These are phyloP conservation scores for Spicauda simplicius DNA, from an alignment of 2,888 invertebrate species.

Conservation along the genomic window DNA sequence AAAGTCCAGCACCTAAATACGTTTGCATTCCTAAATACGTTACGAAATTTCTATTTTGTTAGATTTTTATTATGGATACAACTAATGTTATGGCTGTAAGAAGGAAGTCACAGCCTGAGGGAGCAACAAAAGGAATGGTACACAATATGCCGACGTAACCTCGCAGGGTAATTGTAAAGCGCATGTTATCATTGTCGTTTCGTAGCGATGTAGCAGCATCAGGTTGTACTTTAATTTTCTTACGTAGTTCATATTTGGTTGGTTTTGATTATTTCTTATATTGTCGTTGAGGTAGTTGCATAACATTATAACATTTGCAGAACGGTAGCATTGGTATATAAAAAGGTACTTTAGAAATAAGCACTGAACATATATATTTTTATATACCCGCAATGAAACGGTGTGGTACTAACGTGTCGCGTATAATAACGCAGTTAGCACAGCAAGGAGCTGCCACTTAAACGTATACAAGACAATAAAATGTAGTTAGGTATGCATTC, in stretches of 20 bases:
- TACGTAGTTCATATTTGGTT: too few species aligned
- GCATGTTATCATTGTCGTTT: not conserved
- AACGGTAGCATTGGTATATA: too few species aligned
- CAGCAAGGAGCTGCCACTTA: not conserved
- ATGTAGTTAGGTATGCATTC: slow-evolving; percentile 6
- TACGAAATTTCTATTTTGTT: slow-evolving; percentile 8
- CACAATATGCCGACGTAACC: too few species aligned
- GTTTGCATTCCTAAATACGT: too few species aligned
- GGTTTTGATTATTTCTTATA: too few species aligned
- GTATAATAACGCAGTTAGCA: not conserved
- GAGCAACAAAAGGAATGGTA: too few species aligned
- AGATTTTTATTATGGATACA: slow-evolving; percentile 25
- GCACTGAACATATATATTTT: too few species aligned
- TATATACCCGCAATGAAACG: too few species aligned
- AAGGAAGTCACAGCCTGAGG: slow-evolving; percentile 4
- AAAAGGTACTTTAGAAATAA: too few species aligned
- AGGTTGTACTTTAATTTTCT: not conserved
- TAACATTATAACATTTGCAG: too few species aligned
- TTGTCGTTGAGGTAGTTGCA: too few species aligned
- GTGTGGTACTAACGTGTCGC: too few species aligned
- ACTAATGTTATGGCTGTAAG: slow-evolving; percentile 10
- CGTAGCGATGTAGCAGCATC: not conserved
- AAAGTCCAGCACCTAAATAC: not conserved
- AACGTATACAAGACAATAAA: slow-evolving; percentile 7
- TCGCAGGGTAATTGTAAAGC: slow-evolving; percentile 16